phyloP scores from a whole-genome alignment of 2,888 invertebrate genomes.

The Boloria euphrosyne region DNA sequence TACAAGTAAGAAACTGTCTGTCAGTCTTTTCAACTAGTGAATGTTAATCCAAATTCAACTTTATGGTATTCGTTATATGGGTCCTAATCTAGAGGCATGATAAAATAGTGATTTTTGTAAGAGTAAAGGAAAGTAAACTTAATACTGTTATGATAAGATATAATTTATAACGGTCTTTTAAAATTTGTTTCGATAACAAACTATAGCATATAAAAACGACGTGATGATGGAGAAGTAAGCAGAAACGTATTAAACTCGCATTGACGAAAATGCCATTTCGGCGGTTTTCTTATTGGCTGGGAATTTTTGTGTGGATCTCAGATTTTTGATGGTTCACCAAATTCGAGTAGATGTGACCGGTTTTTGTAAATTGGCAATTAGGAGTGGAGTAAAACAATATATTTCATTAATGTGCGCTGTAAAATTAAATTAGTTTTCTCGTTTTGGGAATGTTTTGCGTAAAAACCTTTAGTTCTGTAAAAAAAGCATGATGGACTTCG shows the following conservation, averaged over 20 bases:
- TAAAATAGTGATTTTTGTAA: not conserved
- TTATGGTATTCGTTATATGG: conserved; percentile 2
- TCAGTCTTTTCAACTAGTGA: conserved; percentile 1
- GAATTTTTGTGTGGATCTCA: conserved; percentile 48
- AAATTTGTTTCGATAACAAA: conserved; percentile 23
- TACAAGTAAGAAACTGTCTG: conserved; percentile 59
- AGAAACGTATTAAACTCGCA: conserved; percentile 69
- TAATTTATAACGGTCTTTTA: conserved; percentile 35
- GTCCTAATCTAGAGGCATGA: not conserved
- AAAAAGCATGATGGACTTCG: not conserved
- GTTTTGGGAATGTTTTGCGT: conserved; percentile 3
- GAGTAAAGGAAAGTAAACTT: conserved; percentile 10
- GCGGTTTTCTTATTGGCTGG: conserved; percentile 55
- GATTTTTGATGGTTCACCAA: conserved; percentile 47
- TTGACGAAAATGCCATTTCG: conserved; percentile 71
- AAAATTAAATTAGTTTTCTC: conserved; percentile 28
- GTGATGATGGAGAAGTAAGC: conserved; percentile 72
- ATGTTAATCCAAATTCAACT: conserved; percentile 6
- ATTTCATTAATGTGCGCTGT: conserved; percentile 26
- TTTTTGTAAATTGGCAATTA: conserved; percentile 22
- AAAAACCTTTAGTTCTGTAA: not conserved
- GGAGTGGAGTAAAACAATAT: conserved; percentile 22
- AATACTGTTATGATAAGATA: conserved; percentile 19
- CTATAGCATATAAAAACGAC: conserved; percentile 54
- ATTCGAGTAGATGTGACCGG: conserved; percentile 37